Evolutionary conservation across 2,888 invertebrate genomes (phyloP), one percentile per base, ranked within the genome.

Genomic region (Eristalis intricaria): DNA sequence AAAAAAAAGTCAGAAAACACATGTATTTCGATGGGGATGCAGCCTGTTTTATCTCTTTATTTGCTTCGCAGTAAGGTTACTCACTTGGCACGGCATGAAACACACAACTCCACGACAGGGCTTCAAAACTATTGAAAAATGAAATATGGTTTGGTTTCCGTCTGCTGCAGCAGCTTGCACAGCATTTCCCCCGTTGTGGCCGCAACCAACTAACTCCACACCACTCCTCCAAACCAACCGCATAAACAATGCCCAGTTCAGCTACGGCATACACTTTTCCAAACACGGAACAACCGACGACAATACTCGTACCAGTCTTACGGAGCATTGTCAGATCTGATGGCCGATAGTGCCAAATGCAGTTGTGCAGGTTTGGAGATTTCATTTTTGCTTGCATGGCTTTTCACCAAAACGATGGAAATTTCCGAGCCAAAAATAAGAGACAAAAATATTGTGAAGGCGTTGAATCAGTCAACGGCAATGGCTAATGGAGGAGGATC

Each of bases 291-390:
- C 76, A 73, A 56, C 71, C 50, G 32, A 56, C 63, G 19, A 74
- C 35, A 56, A 74, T n/a, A 32, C 32, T 32, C 32, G 32, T 32
- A 76, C 75, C 69, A 80, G 68, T 64, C 35, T 58, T 58, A 71
- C 81, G 60, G 50, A 5, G 73, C 76, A 73, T 81, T 81, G 76
- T 81, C 81, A 77, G 77, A 85, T 81, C 56, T 65, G 63, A 73
- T 73, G 63, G 26, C 73, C 40, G 85, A 81, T 85, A 77, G 69
- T 81, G 71, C 76, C 81, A 73, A 85, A 81, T 85, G 81, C 80
- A 64, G 81, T 76, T 76, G 68, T 71, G 75, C 75, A 58, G 61
- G 43, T 70, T 70, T 13, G 23, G 50, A 50, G 50, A 50, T 50
- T 50, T 50, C 19, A 50, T 50, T 19, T 19, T 1, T 50, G 7